A percentile compares a stretch with the other conserved stretches of the same genome.
phyloP scores from a whole-genome alignment of 2,888 invertebrate genomes.

The Pilophorus perplexus region DNA sequence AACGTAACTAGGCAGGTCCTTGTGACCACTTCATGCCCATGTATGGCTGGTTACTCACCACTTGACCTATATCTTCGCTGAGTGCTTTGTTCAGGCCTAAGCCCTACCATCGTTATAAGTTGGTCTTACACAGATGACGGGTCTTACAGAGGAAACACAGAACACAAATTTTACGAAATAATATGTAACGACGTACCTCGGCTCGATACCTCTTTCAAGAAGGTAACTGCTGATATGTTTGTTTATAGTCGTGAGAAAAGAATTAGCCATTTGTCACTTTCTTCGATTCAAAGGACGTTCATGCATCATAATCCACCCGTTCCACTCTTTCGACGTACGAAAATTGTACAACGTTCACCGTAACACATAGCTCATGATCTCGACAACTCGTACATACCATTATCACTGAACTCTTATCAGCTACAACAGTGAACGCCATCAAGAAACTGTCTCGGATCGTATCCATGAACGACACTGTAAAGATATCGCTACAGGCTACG shows the following conservation, averaged over 20 bases:
- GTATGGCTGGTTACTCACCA: constrained; percentile 19
- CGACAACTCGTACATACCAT: no score
- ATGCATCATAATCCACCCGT: constrained; percentile 11
- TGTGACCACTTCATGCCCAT: constrained; percentile 17
- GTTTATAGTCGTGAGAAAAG: constrained; percentile 40
- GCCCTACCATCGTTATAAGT: neutral
- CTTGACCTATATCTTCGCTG: constrained; percentile 19
- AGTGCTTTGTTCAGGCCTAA: neutral
- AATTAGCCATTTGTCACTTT: constrained; percentile 41
- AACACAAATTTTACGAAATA: neutral
- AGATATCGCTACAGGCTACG: no score
- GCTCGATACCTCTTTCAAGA: constrained; percentile 44
- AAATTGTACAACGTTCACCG: no score
- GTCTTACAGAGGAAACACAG: neutral
- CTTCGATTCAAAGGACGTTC: neutral
- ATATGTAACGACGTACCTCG: constrained; percentile 41
- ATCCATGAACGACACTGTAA: no score
- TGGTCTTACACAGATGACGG: neutral
- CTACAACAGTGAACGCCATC: no score
- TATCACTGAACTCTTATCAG: no score
- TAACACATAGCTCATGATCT: no score
- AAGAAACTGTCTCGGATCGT: no score
- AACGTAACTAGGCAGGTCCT: no score
- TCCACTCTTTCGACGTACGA: no score
- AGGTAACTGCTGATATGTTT: constrained; percentile 44